These are phyloP conservation scores for Philotrypesis tridentata DNA, from an alignment of 1,140 invertebrate genomes.

Conservation along the genomic window DNA sequence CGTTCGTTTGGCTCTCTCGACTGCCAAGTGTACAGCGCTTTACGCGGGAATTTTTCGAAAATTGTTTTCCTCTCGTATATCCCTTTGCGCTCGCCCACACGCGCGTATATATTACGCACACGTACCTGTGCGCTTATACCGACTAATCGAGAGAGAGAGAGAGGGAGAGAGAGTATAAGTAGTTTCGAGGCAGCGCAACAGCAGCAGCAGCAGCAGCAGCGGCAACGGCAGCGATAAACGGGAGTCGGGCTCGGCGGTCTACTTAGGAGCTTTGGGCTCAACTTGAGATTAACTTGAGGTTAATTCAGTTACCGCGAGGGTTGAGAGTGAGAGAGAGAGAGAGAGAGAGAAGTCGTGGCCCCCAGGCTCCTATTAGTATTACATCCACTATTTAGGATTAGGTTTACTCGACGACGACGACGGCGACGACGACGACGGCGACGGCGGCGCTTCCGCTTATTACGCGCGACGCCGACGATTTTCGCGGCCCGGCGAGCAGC, in stretches of 20 bases:
- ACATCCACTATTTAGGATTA: slow-evolving; percentile 61
- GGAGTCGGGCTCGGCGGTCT: not conserved
- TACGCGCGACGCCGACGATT: slow-evolving; percentile 2
- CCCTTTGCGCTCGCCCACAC: not conserved
- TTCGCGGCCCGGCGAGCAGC: not conserved
- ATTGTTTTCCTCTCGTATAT: too few species aligned
- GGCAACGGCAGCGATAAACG: not conserved
- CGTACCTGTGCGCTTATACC: too few species aligned
- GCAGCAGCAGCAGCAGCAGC: slow-evolving; percentile 42
- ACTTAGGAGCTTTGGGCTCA: slow-evolving; percentile 62
- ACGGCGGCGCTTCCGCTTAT: slow-evolving; percentile 39
- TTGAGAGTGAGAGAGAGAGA: not conserved
- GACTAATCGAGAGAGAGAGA: too few species aligned
- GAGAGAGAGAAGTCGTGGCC: slow-evolving; percentile 55
- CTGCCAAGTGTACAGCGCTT: too few species aligned
- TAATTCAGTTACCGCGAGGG: slow-evolving; percentile 63
- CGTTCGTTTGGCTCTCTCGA: too few species aligned
- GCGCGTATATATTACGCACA: not conserved
- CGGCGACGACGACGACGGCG: slow-evolving; percentile 40
- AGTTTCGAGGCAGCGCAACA: not conserved
- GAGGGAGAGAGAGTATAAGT: not conserved
- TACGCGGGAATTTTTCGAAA: too few species aligned
- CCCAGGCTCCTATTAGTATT: slow-evolving; percentile 66
- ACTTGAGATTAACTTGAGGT: slow-evolving; percentile 67
- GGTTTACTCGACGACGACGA: slow-evolving; percentile 52